Base-by-base conservation (phyloP, 2,888 invertebrate species). In the Brenthis hecate region DNA sequence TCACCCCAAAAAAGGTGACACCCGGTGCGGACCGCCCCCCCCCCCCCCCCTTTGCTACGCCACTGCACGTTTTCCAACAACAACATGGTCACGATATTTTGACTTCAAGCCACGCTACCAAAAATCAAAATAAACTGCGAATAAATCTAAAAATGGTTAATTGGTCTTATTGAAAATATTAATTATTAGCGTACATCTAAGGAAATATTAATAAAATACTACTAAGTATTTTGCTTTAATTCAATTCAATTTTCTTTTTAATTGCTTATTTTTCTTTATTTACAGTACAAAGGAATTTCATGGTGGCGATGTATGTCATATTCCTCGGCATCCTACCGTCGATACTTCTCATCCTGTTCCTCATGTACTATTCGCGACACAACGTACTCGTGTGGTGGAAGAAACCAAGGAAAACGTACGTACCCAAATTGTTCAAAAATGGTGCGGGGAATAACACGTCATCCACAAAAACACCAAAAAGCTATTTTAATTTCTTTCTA, bases 311-410 rank as follows among this genome's bases (percentile, higher is more conserved):
- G 93, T 96, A 96, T 86, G 94, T 99, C 75, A 95, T 98, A 78
- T 98, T 98, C 94, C 94, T 98, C 77, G 96, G 97, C 32, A 95
- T 98, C 76, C 93, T 98, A 66, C 98, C 98, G 0, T 86, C 95
- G 69, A 86, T 96, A 55, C 94, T 96, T 1, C 85, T 96, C 28
- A 81, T 95, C 3, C 92, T 95, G 53, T 94, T 97, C 84, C 89
- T 96, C 51, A 85, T 95, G 65, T 98, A 97, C 94, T 97, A 97
- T 89, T 94, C 95, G 72, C 94, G 95, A 32, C 95, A 95, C 82
- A 95, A 96, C 95, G 82, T 92, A 72, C 81, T 92, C 54, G 77
- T 80, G 74, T 91, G 92, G 85, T 92, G 92, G 92, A 93, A 93
- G 85, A 89, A 92, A 72, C 92, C 94, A 4, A 80, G 85, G 66